These are phyloP conservation scores for Epizoanthus stellaris DNA, from an alignment of 92 coral and sea anemone species.

Conservation along the genomic window DNA sequence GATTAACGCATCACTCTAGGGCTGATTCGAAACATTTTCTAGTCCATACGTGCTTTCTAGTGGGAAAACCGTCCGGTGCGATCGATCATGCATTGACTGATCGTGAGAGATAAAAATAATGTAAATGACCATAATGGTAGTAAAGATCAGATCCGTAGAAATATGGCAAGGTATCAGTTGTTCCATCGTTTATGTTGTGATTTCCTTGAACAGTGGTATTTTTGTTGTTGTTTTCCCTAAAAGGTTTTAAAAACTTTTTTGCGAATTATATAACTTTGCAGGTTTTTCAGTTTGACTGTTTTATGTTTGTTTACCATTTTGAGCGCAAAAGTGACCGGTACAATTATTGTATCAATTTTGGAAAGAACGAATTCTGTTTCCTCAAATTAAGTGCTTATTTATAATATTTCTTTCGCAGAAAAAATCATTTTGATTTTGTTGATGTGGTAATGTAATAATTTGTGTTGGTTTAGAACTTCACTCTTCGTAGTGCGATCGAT, in stretches of 20 bases:
- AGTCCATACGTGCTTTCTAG: background rate
- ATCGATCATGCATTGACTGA: too few relatives aligned
- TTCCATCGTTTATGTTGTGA: background rate
- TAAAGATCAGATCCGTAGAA: background rate
- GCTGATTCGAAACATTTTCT: background rate
- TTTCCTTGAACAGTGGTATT: background rate
- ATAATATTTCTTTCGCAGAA: background rate
- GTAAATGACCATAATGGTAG: too few relatives aligned
- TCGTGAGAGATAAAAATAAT: too few relatives aligned
- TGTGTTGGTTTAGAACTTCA: background rate
- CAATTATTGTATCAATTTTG: background rate
- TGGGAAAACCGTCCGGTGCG: background rate
- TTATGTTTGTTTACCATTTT: background rate
- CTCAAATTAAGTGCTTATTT: background rate
- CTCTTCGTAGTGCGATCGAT: background rate
- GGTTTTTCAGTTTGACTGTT: background rate
- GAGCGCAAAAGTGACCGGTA: background rate
- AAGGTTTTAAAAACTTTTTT: background rate
- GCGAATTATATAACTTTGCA: background rate
- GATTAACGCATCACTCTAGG: background rate
- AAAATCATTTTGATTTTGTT: background rate
- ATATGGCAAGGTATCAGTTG: background rate
- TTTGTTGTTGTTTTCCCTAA: background rate
- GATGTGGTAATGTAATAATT: background rate
- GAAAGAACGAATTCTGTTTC: background rate